Percentiles rank a stretch among this genome's conserved stretches.
Evolutionary conservation across 2,113 vertebrate genomes (phyloP).

Genomic region (Dicentrarchus labrax): DNA sequence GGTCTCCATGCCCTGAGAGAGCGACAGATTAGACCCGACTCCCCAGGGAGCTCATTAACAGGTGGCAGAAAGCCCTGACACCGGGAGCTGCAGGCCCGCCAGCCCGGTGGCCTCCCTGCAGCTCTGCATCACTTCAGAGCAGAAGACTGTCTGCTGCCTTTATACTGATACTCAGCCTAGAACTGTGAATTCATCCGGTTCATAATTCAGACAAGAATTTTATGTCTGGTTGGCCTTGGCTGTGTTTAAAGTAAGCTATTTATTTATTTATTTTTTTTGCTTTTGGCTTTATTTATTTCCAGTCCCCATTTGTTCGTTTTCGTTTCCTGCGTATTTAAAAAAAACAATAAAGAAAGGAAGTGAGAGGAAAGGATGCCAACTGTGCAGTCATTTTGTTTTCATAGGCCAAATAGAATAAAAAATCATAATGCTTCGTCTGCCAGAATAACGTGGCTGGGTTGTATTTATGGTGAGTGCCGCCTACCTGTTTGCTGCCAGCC

Average conservation of each 20-base stretch:
- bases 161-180: background rate
- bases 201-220: background rate
- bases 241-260: background rate
- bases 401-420: slow-evolving; percentile 11
- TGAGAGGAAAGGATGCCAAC: background rate
- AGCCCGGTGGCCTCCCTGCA: slow-evolving; percentile 63
- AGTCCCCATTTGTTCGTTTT: background rate
- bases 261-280: background rate
- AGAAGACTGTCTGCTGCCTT: slow-evolving; percentile 38
- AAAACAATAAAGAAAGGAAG: background rate
- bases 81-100: slow-evolving; percentile 85
- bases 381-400: slow-evolving; percentile 14
- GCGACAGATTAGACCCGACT: slow-evolving; percentile 71
- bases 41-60: slow-evolving; percentile 92
- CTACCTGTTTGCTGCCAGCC: slow-evolving; percentile 98
- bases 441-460: background rate
- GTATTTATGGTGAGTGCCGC: slow-evolving; percentile 28
- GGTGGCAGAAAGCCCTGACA: slow-evolving; percentile 88
- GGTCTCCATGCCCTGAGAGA: slow-evolving; percentile 61
- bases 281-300: slow-evolving; percentile 1
- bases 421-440: background rate
- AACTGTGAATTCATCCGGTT: background rate
- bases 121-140: slow-evolving; percentile 20
- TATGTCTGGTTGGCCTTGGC: background rate
- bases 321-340: slow-evolving; percentile 3